Evolutionary conservation across 2,797 vertebrate species (phyloP).

Genomic region (Sus cebifrons): DNA sequence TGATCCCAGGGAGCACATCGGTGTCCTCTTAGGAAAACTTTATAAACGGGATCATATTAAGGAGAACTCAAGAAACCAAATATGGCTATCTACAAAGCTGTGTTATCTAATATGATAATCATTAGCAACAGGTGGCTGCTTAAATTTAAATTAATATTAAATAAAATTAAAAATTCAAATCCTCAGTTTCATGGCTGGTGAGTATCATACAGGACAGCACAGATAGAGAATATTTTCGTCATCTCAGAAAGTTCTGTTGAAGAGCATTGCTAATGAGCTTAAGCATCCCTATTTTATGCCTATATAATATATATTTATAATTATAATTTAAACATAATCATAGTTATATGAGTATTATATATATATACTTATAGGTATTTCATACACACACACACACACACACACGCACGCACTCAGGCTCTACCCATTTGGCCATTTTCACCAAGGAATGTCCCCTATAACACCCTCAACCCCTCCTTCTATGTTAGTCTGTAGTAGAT

Average conservation of each 20-base stretch:
- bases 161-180: conserved; percentile 28
- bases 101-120: background rate
- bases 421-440: background rate
- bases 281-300: background rate
- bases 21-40: background rate
- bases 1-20: background rate
- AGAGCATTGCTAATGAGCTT: background rate
- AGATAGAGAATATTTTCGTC: background rate
- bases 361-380: background rate
- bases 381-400: background rate
- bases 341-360: background rate
- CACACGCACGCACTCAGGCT: background rate
- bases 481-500: background rate
- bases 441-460: background rate
- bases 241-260: conserved; percentile 1
- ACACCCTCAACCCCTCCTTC: background rate
- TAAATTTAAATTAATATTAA: conserved; percentile 29
- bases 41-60: background rate
- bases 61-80: background rate
- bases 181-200: background rate
- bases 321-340: background rate
- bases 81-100: background rate
- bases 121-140: background rate
- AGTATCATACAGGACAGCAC: background rate
- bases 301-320: background rate